phyloP scores from a whole-genome alignment of 1,140 invertebrate species.

The Trinorchestia longiramus region DNA sequence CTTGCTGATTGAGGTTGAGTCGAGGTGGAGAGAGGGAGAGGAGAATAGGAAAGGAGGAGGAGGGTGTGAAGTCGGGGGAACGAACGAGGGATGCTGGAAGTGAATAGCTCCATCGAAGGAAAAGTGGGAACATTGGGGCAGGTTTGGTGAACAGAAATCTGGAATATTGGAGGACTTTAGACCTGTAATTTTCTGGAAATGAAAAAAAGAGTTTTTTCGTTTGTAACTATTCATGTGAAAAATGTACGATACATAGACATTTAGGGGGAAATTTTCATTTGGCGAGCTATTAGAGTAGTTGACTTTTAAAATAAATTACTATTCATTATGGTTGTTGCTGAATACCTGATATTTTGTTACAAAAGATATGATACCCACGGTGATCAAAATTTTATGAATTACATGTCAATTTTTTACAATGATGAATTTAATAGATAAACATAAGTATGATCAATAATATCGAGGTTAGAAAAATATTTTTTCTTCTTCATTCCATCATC shows the following conservation, averaged over 20 bases:
- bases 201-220: not conserved
- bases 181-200: not conserved
- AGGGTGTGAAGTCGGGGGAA: not conserved
- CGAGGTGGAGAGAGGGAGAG: not conserved
- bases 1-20: constrained; percentile 47
- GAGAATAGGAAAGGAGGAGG: not conserved
- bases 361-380: too few relatives aligned
- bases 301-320: too few relatives aligned
- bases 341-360: too few relatives aligned
- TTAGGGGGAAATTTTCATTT: not conserved
- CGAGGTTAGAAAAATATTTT: too few relatives aligned
- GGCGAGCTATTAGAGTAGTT: too few relatives aligned
- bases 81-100: constrained; percentile 30
- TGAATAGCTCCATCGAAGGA: constrained; percentile 37
- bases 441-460: too few relatives aligned
- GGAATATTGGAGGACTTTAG: not conserved
- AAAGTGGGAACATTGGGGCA: not conserved
- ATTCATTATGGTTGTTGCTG: too few relatives aligned
- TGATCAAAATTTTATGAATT: too few relatives aligned
- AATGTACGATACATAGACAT: not conserved
- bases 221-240: not conserved
- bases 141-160: constrained; percentile 29
- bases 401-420: too few relatives aligned
- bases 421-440: too few relatives aligned
- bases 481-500: too few relatives aligned